These are phyloP conservation scores for Magallana nippona DNA, from an alignment of 2,888 invertebrate species.

Conservation along the genomic window DNA sequence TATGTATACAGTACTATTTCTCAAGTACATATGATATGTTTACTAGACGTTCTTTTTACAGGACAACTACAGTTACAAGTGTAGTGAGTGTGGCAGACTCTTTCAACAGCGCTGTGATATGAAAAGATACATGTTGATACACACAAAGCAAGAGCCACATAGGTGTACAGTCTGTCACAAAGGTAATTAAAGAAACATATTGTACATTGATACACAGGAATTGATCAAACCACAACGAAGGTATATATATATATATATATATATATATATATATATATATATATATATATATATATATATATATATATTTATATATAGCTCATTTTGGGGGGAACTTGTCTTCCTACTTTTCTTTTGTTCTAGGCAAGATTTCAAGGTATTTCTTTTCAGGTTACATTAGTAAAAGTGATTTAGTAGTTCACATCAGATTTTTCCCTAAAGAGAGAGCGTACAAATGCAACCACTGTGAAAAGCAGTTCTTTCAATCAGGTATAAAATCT, in stretches of 20 bases:
- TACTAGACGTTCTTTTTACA: slow-evolving; percentile 36
- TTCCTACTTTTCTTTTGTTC: too few relatives aligned
- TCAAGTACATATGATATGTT: too few relatives aligned
- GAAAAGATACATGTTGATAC: slow-evolving; percentile 71
- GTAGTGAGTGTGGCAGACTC: slow-evolving; percentile 68
- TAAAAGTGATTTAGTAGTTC: slow-evolving; percentile 73
- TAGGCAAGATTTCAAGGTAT: not conserved
- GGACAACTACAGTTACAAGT: slow-evolving; percentile 68
- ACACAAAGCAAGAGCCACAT: slow-evolving; percentile 70
- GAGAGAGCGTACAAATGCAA: slow-evolving; percentile 71
- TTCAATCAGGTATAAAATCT: slow-evolving; percentile 68
- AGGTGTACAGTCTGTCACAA: slow-evolving; percentile 66
- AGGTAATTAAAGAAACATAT: slow-evolving; percentile 52
- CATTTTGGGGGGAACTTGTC: too few relatives aligned
- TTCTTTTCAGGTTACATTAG: slow-evolving; percentile 69
- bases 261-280: too few relatives aligned
- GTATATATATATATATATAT: too few relatives aligned
- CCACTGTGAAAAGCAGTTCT: slow-evolving; percentile 72
- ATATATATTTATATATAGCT: too few relatives aligned
- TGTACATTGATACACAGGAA: not conserved
- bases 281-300: too few relatives aligned
- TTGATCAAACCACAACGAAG: not conserved
- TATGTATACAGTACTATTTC: too few relatives aligned
- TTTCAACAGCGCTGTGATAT: slow-evolving; percentile 76
- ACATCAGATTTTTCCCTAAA: slow-evolving; percentile 74